These are phyloP conservation scores for Pedetes capensis DNA, from an alignment of 2,113 vertebrate genomes.

Conservation along the genomic window DNA sequence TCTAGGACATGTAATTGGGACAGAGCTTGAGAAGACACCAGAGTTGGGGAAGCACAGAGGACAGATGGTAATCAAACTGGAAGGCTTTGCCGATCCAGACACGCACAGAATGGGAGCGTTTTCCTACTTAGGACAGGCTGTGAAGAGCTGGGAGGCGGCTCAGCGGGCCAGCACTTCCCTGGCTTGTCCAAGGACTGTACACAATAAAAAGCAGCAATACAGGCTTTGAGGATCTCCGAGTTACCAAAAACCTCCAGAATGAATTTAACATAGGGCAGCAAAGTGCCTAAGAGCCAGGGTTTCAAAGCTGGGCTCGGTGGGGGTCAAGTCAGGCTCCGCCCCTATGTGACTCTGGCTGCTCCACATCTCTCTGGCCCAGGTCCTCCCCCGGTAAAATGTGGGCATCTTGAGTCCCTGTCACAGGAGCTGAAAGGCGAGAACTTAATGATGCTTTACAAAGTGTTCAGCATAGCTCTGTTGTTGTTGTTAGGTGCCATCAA, in stretches of 20 bases:
- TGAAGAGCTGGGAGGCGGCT: not conserved
- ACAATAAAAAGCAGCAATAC: not conserved
- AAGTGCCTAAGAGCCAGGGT: not conserved
- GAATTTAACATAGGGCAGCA: not conserved
- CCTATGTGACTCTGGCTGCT: fast-evolving
- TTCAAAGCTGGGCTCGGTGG: not conserved
- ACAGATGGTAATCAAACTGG: not conserved
- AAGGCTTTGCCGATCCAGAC: not conserved
- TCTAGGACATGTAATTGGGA: slow-evolving; percentile 17
- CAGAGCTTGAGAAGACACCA: not conserved
- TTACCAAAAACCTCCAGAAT: not conserved
- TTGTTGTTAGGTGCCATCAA: too few species aligned
- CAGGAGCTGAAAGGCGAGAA: not conserved
- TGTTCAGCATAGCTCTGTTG: too few species aligned
- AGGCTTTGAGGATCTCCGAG: not conserved
- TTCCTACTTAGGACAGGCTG: not conserved
- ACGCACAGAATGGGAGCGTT: not conserved
- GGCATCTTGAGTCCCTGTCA: not conserved
- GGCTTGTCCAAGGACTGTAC: not conserved
- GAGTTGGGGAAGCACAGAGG: not conserved
- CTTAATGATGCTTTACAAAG: not conserved
- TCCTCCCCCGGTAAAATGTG: not conserved
- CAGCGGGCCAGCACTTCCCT: not conserved
- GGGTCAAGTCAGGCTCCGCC: not conserved
- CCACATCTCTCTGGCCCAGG: not conserved